Percentiles rank a stretch among this genome's conserved stretches.
phyloP scores from a whole-genome alignment of 2,113 vertebrate species.

The Ceyx cyanopectus region DNA sequence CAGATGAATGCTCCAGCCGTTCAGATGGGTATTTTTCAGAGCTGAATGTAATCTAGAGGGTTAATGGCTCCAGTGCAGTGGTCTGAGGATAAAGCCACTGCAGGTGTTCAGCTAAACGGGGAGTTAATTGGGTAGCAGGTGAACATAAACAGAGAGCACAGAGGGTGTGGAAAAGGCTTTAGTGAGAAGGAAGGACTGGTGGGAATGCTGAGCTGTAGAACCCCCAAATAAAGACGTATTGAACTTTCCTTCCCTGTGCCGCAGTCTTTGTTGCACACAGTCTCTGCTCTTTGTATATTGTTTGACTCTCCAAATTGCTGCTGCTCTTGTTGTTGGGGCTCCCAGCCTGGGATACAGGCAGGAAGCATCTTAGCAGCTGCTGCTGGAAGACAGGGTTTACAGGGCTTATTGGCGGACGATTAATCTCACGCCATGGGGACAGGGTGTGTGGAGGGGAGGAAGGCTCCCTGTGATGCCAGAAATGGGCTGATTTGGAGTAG shows the following conservation, averaged over 20 bases:
- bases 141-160: slow-evolving; percentile 66
- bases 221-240: slow-evolving; percentile 16
- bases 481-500: not conserved
- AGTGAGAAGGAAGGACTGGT: slow-evolving; percentile 22
- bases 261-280: slow-evolving; percentile 12
- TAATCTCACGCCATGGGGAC: fast-evolving
- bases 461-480: fast-evolving
- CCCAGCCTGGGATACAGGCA: not conserved
- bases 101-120: slow-evolving; percentile 63
- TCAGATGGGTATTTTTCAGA: slow-evolving; percentile 68
- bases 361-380: not conserved
- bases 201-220: slow-evolving; percentile 21
- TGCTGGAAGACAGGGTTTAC: fast-evolving
- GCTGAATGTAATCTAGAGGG: slow-evolving; percentile 58
- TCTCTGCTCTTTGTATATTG: not conserved
- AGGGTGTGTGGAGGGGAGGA: fast-evolving
- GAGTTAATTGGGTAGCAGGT: slow-evolving; percentile 77
- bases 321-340: not conserved
- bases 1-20: slow-evolving; percentile 61
- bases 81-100: slow-evolving; percentile 69
- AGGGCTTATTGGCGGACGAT: fast-evolving
- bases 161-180: slow-evolving; percentile 60
- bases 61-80: slow-evolving; percentile 68
- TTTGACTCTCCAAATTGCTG: slow-evolving; percentile 12
- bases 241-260: slow-evolving; percentile 27